Evolutionary conservation across 2,797 vertebrate species (phyloP), one percentile per base, ranked within the genome.

Genomic region (Gobionotothen gibberifrons): DNA sequence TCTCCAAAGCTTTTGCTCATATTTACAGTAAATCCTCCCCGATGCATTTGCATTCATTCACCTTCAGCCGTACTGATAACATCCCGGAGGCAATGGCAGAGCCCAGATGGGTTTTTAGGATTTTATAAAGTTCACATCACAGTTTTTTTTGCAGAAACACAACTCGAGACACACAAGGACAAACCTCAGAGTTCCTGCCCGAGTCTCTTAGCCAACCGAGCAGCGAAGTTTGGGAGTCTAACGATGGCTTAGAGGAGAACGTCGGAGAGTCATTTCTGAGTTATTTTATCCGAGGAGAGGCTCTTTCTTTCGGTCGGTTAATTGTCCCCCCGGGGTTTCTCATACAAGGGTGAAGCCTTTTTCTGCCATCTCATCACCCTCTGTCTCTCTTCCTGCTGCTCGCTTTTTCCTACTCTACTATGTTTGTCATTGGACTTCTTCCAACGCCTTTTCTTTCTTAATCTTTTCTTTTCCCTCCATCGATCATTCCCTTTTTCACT

Each of bases 161-260:
- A 43, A 0, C 2, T 2, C 6, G 22, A 42, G 49, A 15, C 40
- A 64, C 22, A 22, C 66, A 57, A 68, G 58, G 76, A 65, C 80
- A 67, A 56, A 61, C 14, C 14, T n/a, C 14, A 0, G 16, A 36
- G 26, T 53, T 39, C 43, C 57, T 53, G 61, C 47, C 0, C 3
- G 29, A 49, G 70, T 40, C 49, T 1, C 71, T 46, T 21, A 26
- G 44, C 1, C 1, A 17, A 64, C 61, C 32, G 64, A 76, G 21
- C 70, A 17, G 55, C 22, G 10, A 9, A 22, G 66, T 48, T 48
- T 44, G 57, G 51, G 66, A 19, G 65, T 19, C 42, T 86, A 77
- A 85, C 78, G 78, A 83, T 68, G 84, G 55, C 72, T 78, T 4
- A 17, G 39, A 73, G 82, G 70, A 39, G 65, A 40, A n/a, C 13